phyloP scores from a whole-genome alignment of 2,797 vertebrate species.

The Scolopax rusticola region DNA sequence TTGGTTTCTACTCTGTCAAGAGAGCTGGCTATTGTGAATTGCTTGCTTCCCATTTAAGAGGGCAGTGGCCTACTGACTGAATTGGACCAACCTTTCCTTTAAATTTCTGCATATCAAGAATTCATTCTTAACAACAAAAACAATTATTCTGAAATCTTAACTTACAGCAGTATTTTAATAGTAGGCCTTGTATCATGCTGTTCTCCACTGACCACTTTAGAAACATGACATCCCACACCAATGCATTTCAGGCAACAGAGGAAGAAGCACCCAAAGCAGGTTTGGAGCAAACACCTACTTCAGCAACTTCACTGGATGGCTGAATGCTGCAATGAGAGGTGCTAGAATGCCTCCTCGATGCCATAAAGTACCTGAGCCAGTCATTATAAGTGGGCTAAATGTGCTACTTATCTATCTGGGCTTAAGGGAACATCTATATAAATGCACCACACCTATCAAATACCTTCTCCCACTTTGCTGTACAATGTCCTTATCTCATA shows the following conservation, averaged over 20 bases:
- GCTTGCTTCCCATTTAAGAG: slow-evolving; percentile 29
- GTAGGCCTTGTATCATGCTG: neutral
- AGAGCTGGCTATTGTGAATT: slow-evolving; percentile 54
- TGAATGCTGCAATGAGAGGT: neutral
- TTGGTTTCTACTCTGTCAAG: slow-evolving; percentile 45
- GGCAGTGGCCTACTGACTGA: slow-evolving; percentile 10
- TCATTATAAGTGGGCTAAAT: neutral
- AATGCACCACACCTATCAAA: neutral
- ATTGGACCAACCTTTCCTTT: slow-evolving; percentile 2
- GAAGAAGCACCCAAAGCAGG: neutral
- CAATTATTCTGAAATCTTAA: neutral
- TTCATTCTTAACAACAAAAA: neutral
- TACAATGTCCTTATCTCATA: neutral
- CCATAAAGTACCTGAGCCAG: neutral
- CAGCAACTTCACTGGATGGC: neutral
- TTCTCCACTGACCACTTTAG: neutral
- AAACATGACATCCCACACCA: neutral
- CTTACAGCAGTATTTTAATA: neutral
- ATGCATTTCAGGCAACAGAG: neutral
- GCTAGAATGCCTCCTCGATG: neutral
- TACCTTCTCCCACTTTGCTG: neutral
- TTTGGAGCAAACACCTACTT: neutral
- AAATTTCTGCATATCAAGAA: neutral
- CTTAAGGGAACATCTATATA: neutral
- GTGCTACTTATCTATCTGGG: neutral